These are phyloP conservation scores for Galeruca laticollis DNA, from an alignment of 2,888 invertebrate species.

Conservation along the genomic window DNA sequence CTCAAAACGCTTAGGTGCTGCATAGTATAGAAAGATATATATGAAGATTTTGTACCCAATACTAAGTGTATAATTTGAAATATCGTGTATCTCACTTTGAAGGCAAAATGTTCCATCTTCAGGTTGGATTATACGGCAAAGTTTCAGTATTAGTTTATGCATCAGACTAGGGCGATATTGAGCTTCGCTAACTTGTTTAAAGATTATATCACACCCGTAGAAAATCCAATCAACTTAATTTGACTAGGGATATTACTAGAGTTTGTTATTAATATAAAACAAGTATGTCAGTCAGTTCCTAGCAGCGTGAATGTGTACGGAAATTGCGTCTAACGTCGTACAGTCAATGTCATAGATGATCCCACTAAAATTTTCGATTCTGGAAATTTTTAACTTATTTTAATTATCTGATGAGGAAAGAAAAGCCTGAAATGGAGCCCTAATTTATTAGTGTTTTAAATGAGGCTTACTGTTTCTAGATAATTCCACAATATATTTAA, in stretches of 20 bases:
- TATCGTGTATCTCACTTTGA: too few species aligned
- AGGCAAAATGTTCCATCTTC: conserved; percentile 11
- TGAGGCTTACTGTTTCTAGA: too few species aligned
- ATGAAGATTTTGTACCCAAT: too few species aligned
- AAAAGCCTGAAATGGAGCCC: too few species aligned
- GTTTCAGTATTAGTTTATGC: conserved; percentile 54
- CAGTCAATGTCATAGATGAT: not conserved
- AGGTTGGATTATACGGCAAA: conserved; percentile 50
- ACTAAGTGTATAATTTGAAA: too few species aligned
- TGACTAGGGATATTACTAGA: conserved; percentile 29
- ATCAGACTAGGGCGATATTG: conserved; percentile 50
- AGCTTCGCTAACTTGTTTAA: conserved; percentile 44
- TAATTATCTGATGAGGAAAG: too few species aligned
- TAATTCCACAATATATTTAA: too few species aligned
- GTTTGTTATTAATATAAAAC: conserved; percentile 25
- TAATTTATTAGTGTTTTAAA: too few species aligned
- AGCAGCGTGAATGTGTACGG: not conserved
- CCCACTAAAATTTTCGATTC: not conserved
- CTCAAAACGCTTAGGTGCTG: too few species aligned
- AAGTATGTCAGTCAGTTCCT: conserved; percentile 21
- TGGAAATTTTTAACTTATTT: too few species aligned
- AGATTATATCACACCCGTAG: conserved; percentile 40
- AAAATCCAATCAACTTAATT: conserved; percentile 35
- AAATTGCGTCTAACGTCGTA: not conserved
- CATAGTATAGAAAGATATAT: too few species aligned